Percentiles rank a stretch among this genome's conserved stretches.
These are phyloP conservation scores for Rhinichthys klamathensis DNA, from an alignment of 2,113 vertebrate genomes.

Conservation along the genomic window DNA sequence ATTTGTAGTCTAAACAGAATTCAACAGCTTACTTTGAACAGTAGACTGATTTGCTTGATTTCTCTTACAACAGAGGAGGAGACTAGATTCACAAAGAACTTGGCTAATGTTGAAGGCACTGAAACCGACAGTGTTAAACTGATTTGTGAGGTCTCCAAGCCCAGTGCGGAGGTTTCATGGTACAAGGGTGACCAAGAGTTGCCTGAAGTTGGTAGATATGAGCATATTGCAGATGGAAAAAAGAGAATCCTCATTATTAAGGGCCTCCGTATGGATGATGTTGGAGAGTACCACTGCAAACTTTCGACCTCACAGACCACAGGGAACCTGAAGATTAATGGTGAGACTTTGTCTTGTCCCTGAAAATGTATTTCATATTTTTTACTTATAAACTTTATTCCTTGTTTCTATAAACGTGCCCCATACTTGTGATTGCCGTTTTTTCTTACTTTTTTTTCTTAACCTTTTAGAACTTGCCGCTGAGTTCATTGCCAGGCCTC, in stretches of 20 bases:
- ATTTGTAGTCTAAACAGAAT: background rate
- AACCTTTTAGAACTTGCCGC: conserved; percentile 88
- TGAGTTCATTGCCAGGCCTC: conserved; percentile 91
- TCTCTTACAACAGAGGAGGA: conserved; percentile 87
- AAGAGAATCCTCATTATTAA: conserved; percentile 92
- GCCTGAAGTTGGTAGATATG: conserved; percentile 90
- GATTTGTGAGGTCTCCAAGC: conserved; percentile 95
- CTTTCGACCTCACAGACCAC: conserved; percentile 85
- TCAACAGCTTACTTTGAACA: background rate
- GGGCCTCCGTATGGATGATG: conserved; percentile 84
- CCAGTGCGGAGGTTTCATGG: conserved; percentile 90
- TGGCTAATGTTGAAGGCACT: conserved; percentile 88
- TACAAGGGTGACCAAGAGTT: conserved; percentile 89
- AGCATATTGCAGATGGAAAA: conserved; percentile 87
- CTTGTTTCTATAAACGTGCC: background rate
- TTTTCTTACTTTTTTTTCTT: background rate
- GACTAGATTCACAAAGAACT: conserved; percentile 92
- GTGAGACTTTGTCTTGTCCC: conserved; percentile 69
- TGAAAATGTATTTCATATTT: background rate
- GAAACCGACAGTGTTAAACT: conserved; percentile 93
- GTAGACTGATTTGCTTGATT: background rate
- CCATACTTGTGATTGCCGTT: background rate
- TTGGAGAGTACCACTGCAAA: conserved; percentile 87
- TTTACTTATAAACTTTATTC: background rate
- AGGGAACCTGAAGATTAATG: conserved; percentile 88